These are phyloP conservation scores for Falco naumanni DNA, from an alignment of 2,797 vertebrate genomes.

Conservation along the genomic window DNA sequence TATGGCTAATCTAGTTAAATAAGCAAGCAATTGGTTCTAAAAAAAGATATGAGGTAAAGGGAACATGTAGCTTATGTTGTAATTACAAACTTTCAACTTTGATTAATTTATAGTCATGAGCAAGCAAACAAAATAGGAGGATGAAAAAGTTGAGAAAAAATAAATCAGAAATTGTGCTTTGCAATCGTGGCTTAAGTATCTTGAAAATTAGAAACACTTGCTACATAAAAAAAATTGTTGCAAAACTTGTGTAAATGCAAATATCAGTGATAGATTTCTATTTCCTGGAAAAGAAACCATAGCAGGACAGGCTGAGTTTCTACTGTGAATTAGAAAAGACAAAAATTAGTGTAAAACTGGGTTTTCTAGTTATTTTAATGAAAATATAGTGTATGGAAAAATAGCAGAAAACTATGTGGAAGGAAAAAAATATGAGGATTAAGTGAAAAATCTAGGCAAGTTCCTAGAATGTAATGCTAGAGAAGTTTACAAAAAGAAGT, in stretches of 20 bases:
- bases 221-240: background rate
- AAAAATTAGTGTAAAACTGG: rapidly evolving
- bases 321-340: background rate
- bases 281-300: background rate
- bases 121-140: background rate
- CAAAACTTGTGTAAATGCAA: background rate
- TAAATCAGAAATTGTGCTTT: background rate
- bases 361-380: background rate
- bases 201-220: background rate
- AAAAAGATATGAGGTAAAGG: background rate
- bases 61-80: background rate
- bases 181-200: rapidly evolving
- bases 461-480: background rate
- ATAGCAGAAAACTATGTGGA: background rate
- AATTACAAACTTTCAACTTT: background rate
- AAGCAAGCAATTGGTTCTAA: background rate
- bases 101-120: background rate
- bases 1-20: background rate
- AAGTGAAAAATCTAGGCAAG: background rate
- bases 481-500: background rate
- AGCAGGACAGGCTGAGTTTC: background rate
- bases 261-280: background rate
- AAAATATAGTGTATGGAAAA: background rate
- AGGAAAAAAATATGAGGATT: background rate
- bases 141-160: background rate